Evolutionary conservation across 2,888 invertebrate species (phyloP), one percentile per base, ranked within the genome.

Genomic region (Limnephilus rhombicus): DNA sequence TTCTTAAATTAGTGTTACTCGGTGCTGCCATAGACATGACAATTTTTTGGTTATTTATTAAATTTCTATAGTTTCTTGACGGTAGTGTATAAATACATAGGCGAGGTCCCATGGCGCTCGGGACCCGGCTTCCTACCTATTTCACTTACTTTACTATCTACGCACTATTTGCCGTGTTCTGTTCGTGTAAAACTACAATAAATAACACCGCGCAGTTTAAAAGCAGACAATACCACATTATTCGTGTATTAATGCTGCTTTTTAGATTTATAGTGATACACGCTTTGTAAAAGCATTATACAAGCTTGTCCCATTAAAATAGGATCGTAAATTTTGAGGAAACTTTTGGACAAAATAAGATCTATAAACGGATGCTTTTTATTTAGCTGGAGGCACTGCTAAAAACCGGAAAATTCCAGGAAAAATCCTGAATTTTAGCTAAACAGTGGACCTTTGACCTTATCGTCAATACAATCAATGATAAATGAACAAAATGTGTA

Each of bases 161-260:
- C 24, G n/a, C 85, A 37, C 37, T 37, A 85, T 41, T 85, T 85
- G n/a, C 24, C 41, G 85, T 18, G 11, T 41, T 34, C 41, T 24
- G 34, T 82, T 85, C 85, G 85, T 85, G 85, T 85, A 85, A 85
- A 85, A 85, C 85, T 85, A 37, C 3, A 41, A 85, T 85, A 85
- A 85, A 85, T 85, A 85, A 85, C 85, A 24, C n/a, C 41, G 37
- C 18, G 7, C n/a, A 31, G 41, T 18, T 85, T 85, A 31, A 68
- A 85, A 0, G 85, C 41, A 24, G 85, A 85, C 85, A 85, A 85
- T 41, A 18, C 41, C 41, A 85, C 37, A 85, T 85, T 85, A 41
- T 85, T 85, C 85, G 34, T 34, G 31, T 82, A 18, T 82, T 82
- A 82, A 34, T 82, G 29, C 82, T 34, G 31, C 41, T 24, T 41